phyloP scores from a whole-genome alignment of 92 coral and sea anemone species.

The Galaxea fascicularis region DNA sequence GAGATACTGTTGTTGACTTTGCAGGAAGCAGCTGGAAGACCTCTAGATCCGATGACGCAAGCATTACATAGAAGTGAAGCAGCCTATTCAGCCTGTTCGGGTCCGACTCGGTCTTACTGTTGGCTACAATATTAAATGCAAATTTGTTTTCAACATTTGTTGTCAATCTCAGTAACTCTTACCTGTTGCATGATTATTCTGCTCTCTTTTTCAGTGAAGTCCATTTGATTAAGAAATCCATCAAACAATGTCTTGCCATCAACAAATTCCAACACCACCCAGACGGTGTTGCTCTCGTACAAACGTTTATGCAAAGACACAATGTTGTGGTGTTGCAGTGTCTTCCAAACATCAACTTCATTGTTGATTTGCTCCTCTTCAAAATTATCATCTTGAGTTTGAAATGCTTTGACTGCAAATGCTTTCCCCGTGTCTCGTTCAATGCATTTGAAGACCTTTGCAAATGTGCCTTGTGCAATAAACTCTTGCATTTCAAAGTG shows the following conservation, averaged over 20 bases:
- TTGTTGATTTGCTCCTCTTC: slow-evolving; percentile 19
- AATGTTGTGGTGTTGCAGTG: slow-evolving; percentile 42
- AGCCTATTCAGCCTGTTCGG: too few species aligned
- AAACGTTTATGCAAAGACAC: slow-evolving; percentile 35
- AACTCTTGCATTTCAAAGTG: slow-evolving; percentile 41
- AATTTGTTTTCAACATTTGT: too few species aligned
- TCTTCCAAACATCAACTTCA: slow-evolving; percentile 46
- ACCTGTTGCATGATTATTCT: slow-evolving; percentile 70
- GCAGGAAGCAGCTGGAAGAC: too few species aligned
- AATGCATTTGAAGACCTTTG: slow-evolving; percentile 44
- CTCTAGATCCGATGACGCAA: too few species aligned
- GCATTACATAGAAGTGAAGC: too few species aligned
- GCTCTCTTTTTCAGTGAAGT: slow-evolving; percentile 70
- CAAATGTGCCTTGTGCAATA: slow-evolving; percentile 44
- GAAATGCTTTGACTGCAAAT: slow-evolving; percentile 48
- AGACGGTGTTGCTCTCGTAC: neutral
- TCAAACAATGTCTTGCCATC: slow-evolving; percentile 81
- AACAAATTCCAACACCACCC: slow-evolving; percentile 75
- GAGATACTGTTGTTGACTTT: too few species aligned
- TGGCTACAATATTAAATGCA: neutral
- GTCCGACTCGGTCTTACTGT: too few species aligned
- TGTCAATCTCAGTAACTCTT: neutral
- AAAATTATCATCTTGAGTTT: slow-evolving; percentile 16
- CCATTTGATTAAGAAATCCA: slow-evolving; percentile 61
- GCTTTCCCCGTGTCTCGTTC: slow-evolving; percentile 26